phyloP scores from a whole-genome alignment of 2,113 vertebrate genomes.

The Ophthalmotilapia sp. region DNA sequence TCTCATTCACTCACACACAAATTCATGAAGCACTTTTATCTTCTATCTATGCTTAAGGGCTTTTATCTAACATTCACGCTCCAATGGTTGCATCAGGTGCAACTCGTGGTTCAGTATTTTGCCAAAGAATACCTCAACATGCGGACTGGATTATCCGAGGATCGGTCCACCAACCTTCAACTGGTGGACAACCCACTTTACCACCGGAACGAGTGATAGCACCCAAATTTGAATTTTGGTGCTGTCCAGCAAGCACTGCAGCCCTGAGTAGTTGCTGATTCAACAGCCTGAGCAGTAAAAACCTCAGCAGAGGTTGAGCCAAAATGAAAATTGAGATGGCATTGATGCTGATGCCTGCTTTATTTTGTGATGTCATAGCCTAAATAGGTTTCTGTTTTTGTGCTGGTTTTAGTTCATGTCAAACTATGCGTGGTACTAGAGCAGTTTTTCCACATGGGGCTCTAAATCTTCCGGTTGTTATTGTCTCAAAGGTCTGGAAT shows the following conservation, averaged over 20 bases:
- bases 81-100: not conserved
- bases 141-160: not conserved
- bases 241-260: not conserved
- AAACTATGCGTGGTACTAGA: not conserved
- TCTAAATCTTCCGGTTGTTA: not conserved
- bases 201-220: fast-evolving
- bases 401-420: not conserved
- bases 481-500: constrained; percentile 1
- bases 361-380: not conserved
- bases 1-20: not conserved
- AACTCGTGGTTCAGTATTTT: not conserved
- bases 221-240: constrained; percentile 6
- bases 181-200: not conserved
- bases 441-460: not conserved
- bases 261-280: constrained; percentile 32
- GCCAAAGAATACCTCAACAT: not conserved
- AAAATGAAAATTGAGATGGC: constrained; percentile 34
- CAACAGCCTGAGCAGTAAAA: not conserved
- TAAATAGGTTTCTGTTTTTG: not conserved
- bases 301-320: constrained; percentile 25
- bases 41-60: not conserved
- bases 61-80: not conserved
- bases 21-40: not conserved
- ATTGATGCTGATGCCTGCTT: not conserved
- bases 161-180: not conserved